Percentiles rank a stretch among this genome's conserved stretches.
phyloP scores from a whole-genome alignment of 2,888 invertebrate genomes.

The Meiosimyza decipiens region DNA sequence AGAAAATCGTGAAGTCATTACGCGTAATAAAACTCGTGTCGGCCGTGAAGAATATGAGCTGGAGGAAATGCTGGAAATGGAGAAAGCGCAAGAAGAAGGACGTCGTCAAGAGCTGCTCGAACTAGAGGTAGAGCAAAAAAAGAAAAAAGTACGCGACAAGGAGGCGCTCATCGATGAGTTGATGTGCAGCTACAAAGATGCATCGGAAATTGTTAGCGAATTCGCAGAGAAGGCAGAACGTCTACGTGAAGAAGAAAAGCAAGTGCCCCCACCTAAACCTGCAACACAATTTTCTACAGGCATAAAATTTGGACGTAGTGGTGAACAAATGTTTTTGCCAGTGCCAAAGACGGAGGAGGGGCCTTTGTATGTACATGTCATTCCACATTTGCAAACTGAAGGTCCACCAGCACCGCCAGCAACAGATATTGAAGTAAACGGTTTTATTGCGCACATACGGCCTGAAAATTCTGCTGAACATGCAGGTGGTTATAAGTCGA shows the following conservation, averaged over 20 bases:
- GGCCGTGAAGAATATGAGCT: constrained; percentile 86
- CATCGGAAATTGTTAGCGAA: constrained; percentile 85
- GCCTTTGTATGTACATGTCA: constrained; percentile 78
- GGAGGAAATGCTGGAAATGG: constrained; percentile 85
- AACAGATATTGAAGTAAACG: constrained; percentile 73
- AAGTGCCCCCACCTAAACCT: constrained; percentile 60
- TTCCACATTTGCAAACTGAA: constrained; percentile 71
- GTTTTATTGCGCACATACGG: constrained; percentile 82
- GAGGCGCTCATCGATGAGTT: constrained; percentile 95
- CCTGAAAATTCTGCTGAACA: constrained; percentile 78
- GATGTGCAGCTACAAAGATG: constrained; percentile 92
- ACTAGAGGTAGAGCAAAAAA: constrained; percentile 76
- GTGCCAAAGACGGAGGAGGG: constrained; percentile 82
- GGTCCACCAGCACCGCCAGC: constrained; percentile 80
- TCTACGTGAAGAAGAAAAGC: constrained; percentile 72
- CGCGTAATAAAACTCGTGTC: constrained; percentile 81
- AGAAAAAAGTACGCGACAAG: constrained; percentile 85
- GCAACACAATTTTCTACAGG: constrained; percentile 87
- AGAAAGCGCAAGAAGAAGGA: constrained; percentile 80
- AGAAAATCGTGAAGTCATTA: constrained; percentile 86
- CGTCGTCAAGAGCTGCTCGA: constrained; percentile 78
- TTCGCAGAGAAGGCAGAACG: constrained; percentile 80
- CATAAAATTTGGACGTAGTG: constrained; percentile 80
- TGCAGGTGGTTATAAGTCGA: constrained; percentile 88
- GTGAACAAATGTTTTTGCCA: constrained; percentile 73